A percentile compares a stretch with the other conserved stretches of the same genome.
Evolutionary conservation across 2,113 vertebrate species (phyloP).

Genomic region (Vulpes lagopus): DNA sequence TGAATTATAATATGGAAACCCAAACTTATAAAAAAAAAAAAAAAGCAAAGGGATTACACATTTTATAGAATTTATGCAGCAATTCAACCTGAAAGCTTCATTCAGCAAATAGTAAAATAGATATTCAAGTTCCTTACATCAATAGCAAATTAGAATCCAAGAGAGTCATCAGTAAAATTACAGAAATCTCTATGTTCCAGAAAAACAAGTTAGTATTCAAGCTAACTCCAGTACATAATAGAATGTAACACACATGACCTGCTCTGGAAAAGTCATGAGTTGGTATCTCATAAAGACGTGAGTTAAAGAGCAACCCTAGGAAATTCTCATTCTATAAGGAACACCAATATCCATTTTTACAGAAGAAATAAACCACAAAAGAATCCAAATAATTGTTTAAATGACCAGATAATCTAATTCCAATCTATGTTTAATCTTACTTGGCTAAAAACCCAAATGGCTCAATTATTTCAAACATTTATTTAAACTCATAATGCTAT

Average conservation of each 20-base stretch:
- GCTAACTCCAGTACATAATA: not conserved
- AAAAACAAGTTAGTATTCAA: not conserved
- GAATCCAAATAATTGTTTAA: not conserved
- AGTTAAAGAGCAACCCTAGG: not conserved
- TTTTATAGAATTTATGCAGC: not conserved
- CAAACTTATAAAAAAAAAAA: not conserved
- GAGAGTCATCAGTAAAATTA: not conserved
- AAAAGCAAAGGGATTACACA: not conserved
- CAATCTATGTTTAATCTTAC: not conserved
- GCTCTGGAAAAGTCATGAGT: not conserved
- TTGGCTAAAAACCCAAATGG: not conserved
- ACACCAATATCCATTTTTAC: not conserved
- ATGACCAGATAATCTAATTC: not conserved
- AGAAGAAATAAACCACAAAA: slow-evolving; percentile 36
- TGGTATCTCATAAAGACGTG: not conserved
- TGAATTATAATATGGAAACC: not conserved
- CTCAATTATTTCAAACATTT: slow-evolving; percentile 34
- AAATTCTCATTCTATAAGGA: not conserved
- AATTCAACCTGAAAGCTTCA: slow-evolving; percentile 43
- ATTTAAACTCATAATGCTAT: slow-evolving; percentile 36
- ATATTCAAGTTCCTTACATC: not conserved
- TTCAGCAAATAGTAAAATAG: slow-evolving; percentile 4
- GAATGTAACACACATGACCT: not conserved
- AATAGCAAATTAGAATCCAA: slow-evolving; percentile 24
- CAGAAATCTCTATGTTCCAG: slow-evolving; percentile 5